phyloP scores from a whole-genome alignment of 2,888 invertebrate genomes.

The Euproctis similis region DNA sequence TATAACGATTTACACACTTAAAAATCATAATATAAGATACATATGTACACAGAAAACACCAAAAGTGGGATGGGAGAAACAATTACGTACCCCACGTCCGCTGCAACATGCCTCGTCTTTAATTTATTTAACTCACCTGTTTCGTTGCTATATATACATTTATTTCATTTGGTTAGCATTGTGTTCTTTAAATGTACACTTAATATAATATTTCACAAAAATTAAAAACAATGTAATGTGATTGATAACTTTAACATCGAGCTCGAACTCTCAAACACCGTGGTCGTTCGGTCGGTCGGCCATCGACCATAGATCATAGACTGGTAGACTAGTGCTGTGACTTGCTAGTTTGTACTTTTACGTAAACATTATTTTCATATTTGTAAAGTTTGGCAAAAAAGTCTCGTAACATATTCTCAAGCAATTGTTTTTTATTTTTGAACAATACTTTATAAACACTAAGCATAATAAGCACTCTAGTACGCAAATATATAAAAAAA shows the following conservation, averaged over 20 bases:
- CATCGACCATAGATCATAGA: conserved; percentile 41
- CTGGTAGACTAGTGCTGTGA: no score
- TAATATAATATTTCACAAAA: conserved; percentile 32
- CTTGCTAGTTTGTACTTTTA: no score
- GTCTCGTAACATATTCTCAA: no score
- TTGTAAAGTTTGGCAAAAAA: no score
- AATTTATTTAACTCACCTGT: conserved; percentile 35
- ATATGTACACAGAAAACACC: conserved; percentile 33
- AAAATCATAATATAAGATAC: no score
- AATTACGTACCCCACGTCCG: conserved; percentile 49
- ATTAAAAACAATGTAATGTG: conserved; percentile 48
- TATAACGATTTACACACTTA: no score
- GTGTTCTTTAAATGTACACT: conserved; percentile 35
- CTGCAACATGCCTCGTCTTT: conserved; percentile 16
- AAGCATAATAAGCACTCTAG: no score
- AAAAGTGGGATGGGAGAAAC: conserved; percentile 50
- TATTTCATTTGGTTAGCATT: conserved; percentile 34
- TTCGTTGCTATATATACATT: conserved; percentile 21
- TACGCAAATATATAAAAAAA: no score
- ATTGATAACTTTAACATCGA: conserved; percentile 36
- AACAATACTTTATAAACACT: no score
- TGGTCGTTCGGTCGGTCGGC: conserved; percentile 38
- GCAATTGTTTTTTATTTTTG: no score
- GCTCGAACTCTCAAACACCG: conserved; percentile 56
- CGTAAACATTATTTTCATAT: no score